Conservation (phyloP, 2,113 vertebrate species). For the Mesembrinibis cayennensis region DNA sequence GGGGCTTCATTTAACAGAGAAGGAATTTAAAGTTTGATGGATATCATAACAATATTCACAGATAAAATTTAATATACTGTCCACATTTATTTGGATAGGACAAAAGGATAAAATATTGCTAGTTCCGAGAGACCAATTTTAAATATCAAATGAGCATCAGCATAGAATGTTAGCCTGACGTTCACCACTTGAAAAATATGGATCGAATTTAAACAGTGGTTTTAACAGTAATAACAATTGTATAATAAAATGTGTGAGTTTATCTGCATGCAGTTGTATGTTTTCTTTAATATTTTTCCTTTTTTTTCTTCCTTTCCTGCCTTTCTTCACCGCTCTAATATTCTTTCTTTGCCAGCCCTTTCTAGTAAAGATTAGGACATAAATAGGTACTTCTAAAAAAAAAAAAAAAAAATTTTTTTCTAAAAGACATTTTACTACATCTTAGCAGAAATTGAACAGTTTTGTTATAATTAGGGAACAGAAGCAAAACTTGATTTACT, state of each 20-base stretch:
- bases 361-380: not conserved
- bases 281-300: not conserved
- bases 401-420: not conserved
- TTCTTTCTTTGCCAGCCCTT: not conserved
- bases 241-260: not conserved
- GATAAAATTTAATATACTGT: not conserved
- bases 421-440: not conserved
- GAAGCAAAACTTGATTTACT: not conserved
- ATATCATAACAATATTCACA: not conserved
- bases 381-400: not conserved
- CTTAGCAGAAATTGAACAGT: not conserved
- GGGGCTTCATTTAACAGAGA: not conserved
- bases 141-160: not conserved
- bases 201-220: not conserved
- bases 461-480: not conserved
- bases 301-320: not conserved
- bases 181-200: not conserved
- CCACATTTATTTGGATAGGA: not conserved
- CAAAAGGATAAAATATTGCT: not conserved
- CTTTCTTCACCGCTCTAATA: not conserved
- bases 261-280: not conserved
- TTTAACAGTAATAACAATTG: not conserved
- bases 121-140: not conserved
- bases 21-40: conserved; percentile 15
- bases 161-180: not conserved